Evolutionary conservation across 2,797 vertebrate genomes (phyloP).

Genomic region (Ibycter americanus): DNA sequence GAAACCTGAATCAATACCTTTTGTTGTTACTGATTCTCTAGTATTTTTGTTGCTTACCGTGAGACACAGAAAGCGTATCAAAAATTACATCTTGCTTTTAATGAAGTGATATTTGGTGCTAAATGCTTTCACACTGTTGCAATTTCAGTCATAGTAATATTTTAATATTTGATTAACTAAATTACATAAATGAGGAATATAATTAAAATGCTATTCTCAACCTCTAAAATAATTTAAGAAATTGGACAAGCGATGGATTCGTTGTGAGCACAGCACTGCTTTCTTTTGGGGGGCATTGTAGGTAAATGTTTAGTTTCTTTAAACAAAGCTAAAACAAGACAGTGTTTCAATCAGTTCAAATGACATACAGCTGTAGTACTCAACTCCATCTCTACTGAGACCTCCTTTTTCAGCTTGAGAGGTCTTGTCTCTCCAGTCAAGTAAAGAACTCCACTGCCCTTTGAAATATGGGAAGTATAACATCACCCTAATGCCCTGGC

Average conservation of each 20-base stretch:
- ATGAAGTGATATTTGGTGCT: neutral
- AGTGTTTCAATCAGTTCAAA: neutral
- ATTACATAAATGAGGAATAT: neutral
- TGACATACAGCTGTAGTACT: neutral
- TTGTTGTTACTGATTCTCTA: neutral
- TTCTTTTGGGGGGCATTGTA: neutral
- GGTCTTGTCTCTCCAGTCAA: neutral
- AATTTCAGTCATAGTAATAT: neutral
- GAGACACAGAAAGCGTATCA: neutral
- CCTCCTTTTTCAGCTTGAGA: neutral
- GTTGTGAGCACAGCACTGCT: neutral
- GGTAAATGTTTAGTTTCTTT: neutral
- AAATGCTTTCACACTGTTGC: neutral
- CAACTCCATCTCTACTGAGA: neutral
- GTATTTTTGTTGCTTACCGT: neutral
- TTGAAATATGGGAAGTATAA: neutral
- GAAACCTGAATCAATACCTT: neutral
- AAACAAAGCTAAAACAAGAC: neutral
- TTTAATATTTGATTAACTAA: slow-evolving; percentile 9
- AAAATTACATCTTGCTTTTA: slow-evolving; percentile 12
- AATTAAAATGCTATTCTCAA: slow-evolving; percentile 18
- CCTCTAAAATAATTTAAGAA: neutral
- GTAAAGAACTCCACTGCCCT: neutral
- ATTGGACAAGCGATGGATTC: neutral
- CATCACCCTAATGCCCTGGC: neutral